Evolutionary conservation across 2,797 vertebrate species (phyloP), one percentile per base, ranked within the genome.

Genomic region (Anableps anableps): DNA sequence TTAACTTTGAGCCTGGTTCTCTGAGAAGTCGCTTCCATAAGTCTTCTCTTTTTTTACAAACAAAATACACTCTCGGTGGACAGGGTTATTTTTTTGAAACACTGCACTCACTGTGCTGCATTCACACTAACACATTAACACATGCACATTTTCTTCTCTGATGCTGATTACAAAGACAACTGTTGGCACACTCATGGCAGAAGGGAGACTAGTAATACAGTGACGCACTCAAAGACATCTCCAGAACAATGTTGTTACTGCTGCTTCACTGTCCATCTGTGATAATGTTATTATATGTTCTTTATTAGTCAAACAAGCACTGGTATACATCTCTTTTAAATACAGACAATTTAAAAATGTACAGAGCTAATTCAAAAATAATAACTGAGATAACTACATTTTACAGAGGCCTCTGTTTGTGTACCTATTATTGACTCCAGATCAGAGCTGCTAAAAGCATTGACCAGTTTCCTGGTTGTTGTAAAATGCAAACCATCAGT

Each of bases 21-120:
- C 76, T 51, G 21, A 75, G 72, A 79, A 84, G 74, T 75, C 43
- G 0, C 38, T 80, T 77, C 87, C 85, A 76, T 76, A 89, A 85
- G 86, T 82, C 83, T 72, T 91, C 86, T 84, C 45, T 36, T 72
- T 36, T 80, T 89, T 90, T 88, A 78, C 90, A 88, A 91, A 91
- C 81, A 93, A 86, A 64, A 80, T 73, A 86, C 79, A 10, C 72
- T 82, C 74, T 51, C 64, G 43, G 60, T 48, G 66, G 77, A 88
- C 80, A 11, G 82, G 83, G 81, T 72, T 77, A 92, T 7, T 34
- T 88, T 88, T 82, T 88, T 92, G 91, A 94, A 73, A 83, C 84
- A 87, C 77, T 86, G 76, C 89, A 90, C 88, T 88, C 38, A 7
- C 21, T 7, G 41, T 60, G 31, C 74, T 29, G 50, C 16, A 64